These are phyloP conservation scores for Excalfactoria chinensis DNA, from an alignment of 2,113 vertebrate genomes.

Conservation along the genomic window DNA sequence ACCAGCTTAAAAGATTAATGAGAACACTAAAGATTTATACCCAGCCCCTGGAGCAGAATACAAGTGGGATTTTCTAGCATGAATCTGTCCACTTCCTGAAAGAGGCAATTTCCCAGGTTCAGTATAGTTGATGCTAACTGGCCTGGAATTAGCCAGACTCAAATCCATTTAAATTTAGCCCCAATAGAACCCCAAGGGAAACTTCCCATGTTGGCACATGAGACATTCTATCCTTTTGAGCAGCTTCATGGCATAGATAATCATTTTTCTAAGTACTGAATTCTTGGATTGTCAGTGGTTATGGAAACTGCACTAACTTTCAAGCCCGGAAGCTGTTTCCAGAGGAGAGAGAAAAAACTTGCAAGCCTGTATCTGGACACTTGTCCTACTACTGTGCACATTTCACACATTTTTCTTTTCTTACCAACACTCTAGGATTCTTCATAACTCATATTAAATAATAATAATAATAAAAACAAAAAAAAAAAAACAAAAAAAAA, in stretches of 20 bases:
- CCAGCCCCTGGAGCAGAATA: conserved; percentile 47
- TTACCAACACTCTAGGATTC: background rate
- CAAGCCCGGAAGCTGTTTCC: background rate
- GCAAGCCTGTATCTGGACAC: background rate
- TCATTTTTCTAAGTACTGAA: background rate
- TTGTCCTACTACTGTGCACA: background rate
- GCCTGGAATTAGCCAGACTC: conserved; percentile 43
- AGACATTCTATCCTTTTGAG: conserved; percentile 23
- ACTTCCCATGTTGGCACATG: conserved; percentile 13
- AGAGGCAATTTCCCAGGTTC: conserved; percentile 28
- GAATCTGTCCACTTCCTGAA: conserved; percentile 25
- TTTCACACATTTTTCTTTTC: background rate
- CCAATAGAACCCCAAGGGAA: conserved; percentile 20
- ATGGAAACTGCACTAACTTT: background rate
- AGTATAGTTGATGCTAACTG: conserved; percentile 45
- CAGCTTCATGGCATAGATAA: conserved; percentile 35
- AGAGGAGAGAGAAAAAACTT: background rate
- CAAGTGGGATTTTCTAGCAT: conserved; percentile 43
- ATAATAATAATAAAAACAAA: background rate
- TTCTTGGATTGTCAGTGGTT: conserved; percentile 11
- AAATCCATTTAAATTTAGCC: conserved; percentile 44
- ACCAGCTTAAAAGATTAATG: conserved; percentile 68
- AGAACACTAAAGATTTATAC: conserved; percentile 62
- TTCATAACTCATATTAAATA: background rate
- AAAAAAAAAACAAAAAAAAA: too few relatives aligned